Evolutionary conservation across 2,113 vertebrate species (phyloP).

Genomic region (Perca flavescens): DNA sequence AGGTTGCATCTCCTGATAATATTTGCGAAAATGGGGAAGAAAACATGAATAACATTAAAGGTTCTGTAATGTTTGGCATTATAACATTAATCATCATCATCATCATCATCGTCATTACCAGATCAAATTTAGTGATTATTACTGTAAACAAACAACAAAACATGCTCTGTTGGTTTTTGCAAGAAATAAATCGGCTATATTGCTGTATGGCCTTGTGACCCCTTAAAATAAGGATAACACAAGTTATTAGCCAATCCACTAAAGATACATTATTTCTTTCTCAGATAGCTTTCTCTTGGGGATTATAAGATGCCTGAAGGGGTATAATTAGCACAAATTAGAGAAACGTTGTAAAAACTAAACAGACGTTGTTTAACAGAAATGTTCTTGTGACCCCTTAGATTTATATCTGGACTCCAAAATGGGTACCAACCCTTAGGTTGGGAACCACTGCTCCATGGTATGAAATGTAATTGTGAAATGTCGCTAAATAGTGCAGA

Average conservation of each 20-base stretch:
- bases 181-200: not conserved
- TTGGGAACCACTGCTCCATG: not conserved
- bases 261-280: not conserved
- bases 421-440: not conserved
- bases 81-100: not conserved
- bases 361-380: not conserved
- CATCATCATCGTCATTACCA: not conserved
- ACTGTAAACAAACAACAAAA: not conserved
- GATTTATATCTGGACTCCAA: not conserved
- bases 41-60: not conserved
- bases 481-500: not conserved
- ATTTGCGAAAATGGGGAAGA: not conserved
- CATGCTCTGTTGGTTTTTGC: not conserved
- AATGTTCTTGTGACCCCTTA: not conserved
- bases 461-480: not conserved
- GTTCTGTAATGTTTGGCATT: slow-evolving; percentile 7
- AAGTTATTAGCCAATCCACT: not conserved
- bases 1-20: slow-evolving; percentile 6
- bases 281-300: not conserved
- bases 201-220: not conserved
- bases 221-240: not conserved
- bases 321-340: not conserved
- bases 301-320: not conserved
- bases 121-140: not conserved
- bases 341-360: not conserved